A percentile compares a stretch with the other conserved stretches of the same genome.
phyloP scores from a whole-genome alignment of 2,797 vertebrate genomes.

The Cottoperca gobio region DNA sequence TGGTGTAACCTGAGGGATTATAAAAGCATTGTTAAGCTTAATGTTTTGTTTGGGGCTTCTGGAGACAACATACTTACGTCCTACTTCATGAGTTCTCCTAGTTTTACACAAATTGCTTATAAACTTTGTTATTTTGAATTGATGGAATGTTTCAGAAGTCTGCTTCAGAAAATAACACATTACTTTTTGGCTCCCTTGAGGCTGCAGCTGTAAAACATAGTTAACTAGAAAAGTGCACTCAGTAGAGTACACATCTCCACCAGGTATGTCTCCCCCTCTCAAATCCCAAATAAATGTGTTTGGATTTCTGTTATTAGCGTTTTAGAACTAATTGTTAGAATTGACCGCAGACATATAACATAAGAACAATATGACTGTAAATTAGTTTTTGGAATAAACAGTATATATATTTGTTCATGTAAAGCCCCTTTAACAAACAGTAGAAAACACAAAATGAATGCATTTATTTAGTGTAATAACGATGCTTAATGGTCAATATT shows the following conservation, averaged over 20 bases:
- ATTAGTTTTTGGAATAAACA: neutral
- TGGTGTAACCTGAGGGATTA: neutral
- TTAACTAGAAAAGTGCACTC: too few relatives aligned
- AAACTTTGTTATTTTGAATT: neutral
- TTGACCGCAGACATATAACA: too few relatives aligned
- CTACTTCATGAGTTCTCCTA: neutral
- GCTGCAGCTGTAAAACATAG: neutral
- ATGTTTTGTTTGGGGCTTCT: neutral
- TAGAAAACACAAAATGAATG: neutral
- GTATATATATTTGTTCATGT: neutral
- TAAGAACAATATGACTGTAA: neutral
- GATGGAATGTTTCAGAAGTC: neutral
- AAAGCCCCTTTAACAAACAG: neutral
- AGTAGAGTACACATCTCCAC: too few relatives aligned
- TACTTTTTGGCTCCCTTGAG: neutral
- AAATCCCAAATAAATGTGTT: slow-evolving; percentile 5
- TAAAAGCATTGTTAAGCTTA: neutral
- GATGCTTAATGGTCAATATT: neutral
- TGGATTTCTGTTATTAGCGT: too few relatives aligned
- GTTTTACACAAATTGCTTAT: neutral
- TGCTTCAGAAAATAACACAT: neutral
- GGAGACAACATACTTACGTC: neutral
- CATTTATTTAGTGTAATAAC: neutral
- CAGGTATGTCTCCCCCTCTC: too few relatives aligned
- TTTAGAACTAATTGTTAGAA: too few relatives aligned